Base-by-base conservation (phyloP, 2,888 invertebrate genomes). In the Caenorhabditis drosophilae region DNA sequence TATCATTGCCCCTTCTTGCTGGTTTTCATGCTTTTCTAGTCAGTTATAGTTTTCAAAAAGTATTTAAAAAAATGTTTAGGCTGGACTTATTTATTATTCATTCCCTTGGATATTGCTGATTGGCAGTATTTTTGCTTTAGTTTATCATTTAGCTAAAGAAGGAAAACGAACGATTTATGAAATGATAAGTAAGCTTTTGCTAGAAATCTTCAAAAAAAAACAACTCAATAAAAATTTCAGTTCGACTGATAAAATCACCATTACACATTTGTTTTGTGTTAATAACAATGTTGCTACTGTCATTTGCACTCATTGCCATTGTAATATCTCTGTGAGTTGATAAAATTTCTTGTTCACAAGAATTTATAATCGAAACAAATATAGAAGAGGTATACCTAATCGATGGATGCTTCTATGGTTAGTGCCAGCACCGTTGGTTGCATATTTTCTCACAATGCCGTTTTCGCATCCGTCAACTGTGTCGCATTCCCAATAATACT, bases 1-100 rank as follows among this genome's bases (percentile, higher is more conserved):
- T 78, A 59, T 67, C 76, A 3, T 58, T 81, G 12, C 81, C 81
- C 15, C 46, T 79, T 15, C 53, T 78, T 7, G 75, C 72, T n/a
- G 35, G 75, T n/a, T 34, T 66, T 40, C 76, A 80, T 51, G 59
- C 73, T 0, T 22, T 74, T 12, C 36, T 77, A 22, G 80, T 80
- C 22, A 67, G 76, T 54, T 31, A 7, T 11, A 25, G 20, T 27
- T 38, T 26, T 25, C n/a, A 42, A 23, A 4, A 23, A 34, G 15
- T 15, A 11, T 35, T 11, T 9, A 45, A 46, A 4, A 6, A 4
- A 6, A 45, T 47, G 63, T 79, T 48, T 54, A 80, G 80, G 64
- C 78, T 20, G 81, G 81, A n/a, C 20, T 78, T 6, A 35, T 79
- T 23, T 79, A 75, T 59, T 66, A 68, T 48, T 40, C 67, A 20